Evolutionary conservation across 2,797 vertebrate genomes (phyloP).

Genomic region (Apogon talboti): DNA sequence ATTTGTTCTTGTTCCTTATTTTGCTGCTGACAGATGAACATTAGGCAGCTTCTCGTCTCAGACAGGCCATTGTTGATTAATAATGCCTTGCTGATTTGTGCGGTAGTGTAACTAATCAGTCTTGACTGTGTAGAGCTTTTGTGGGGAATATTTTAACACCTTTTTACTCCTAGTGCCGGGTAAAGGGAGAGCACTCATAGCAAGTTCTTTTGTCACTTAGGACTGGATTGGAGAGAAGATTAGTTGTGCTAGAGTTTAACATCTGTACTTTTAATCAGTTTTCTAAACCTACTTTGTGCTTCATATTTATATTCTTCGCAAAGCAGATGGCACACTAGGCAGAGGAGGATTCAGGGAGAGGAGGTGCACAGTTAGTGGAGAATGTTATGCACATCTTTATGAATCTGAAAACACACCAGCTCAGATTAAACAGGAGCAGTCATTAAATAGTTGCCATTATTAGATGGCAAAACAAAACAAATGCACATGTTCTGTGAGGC

Average conservation of each 20-base stretch:
- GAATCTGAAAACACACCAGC: conserved; percentile 18
- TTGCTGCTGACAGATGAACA: neutral
- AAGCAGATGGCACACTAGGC: neutral
- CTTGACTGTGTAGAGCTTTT: conserved; percentile 18
- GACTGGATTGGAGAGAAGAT: conserved; percentile 9
- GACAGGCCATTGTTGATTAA: conserved; percentile 18
- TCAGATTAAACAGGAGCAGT: conserved; percentile 4
- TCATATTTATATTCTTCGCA: conserved; percentile 7
- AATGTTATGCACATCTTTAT: too few species aligned
- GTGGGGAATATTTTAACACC: conserved; percentile 7
- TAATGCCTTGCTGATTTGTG: conserved; percentile 16
- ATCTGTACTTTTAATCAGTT: conserved; percentile 2
- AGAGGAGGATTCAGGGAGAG: neutral
- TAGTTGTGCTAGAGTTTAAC: neutral
- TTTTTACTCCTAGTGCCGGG: neutral
- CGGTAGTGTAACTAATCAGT: conserved; percentile 33
- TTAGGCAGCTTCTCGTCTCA: conserved; percentile 1
- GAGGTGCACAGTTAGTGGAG: neutral
- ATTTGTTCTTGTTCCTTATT: neutral
- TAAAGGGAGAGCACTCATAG: neutral
- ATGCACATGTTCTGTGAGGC: conserved; percentile 7
- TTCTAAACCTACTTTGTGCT: conserved; percentile 10
- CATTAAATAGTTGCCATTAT: conserved; percentile 25
- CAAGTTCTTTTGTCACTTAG: conserved; percentile 2
- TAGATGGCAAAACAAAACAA: conserved; percentile 15